Conservation (phyloP, 2,888 invertebrate genomes). For the Morpho achilles region DNA sequence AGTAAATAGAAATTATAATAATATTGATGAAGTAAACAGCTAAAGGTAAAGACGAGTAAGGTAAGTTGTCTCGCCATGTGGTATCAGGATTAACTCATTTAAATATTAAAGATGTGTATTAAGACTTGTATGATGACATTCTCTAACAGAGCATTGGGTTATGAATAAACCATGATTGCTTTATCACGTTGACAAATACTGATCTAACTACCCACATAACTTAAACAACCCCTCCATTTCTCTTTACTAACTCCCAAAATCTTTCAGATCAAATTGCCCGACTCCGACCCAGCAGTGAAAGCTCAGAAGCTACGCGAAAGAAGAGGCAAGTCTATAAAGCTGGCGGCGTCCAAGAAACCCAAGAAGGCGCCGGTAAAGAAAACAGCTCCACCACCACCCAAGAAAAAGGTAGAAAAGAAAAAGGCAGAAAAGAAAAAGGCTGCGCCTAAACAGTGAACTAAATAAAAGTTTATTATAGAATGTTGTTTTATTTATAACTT, state of each 20-base stretch:
- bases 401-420: conserved; percentile 41
- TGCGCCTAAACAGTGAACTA: conserved; percentile 45
- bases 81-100: too few relatives aligned
- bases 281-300: conserved; percentile 63
- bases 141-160: conserved; percentile 77
- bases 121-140: conserved; percentile 57
- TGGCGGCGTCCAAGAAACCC: conserved; percentile 73
- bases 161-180: conserved; percentile 68
- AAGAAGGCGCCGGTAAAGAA: conserved; percentile 73
- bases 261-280: conserved; percentile 69
- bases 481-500: conserved; percentile 16
- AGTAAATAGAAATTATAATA: too few relatives aligned
- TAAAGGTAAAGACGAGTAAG: too few relatives aligned
- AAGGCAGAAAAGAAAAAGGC: conserved; percentile 39
- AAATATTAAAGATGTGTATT: too few relatives aligned
- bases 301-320: conserved; percentile 70
- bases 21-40: too few relatives aligned
- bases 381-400: conserved; percentile 63
- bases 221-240: background rate
- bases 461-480: conserved; percentile 32
- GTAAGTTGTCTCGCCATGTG: too few relatives aligned
- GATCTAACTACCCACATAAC: conserved; percentile 30
- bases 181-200: conserved; percentile 68
- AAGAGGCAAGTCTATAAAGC: conserved; percentile 72
- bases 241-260: background rate